Conservation (phyloP, 2,888 invertebrate genomes). For the Lymantria monacha region DNA sequence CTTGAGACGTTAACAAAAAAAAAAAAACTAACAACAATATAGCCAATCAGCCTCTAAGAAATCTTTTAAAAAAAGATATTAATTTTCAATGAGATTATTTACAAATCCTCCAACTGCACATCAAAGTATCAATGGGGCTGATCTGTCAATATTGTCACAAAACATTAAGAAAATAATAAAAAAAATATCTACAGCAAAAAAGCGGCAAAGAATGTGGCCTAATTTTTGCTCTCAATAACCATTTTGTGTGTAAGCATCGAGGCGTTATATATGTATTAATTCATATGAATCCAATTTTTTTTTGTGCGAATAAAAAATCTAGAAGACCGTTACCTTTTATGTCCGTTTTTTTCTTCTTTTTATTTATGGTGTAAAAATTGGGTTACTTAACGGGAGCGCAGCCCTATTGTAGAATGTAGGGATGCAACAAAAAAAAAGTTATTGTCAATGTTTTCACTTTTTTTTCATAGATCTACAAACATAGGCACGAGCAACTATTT, state of each 20-base stretch:
- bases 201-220: slow-evolving; percentile 69
- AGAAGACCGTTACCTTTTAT: slow-evolving; percentile 73
- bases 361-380: slow-evolving; percentile 81
- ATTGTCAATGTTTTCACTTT: slow-evolving; percentile 39
- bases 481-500: slow-evolving; percentile 36
- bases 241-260: slow-evolving; percentile 75
- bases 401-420: slow-evolving; percentile 59
- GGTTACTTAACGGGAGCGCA: slow-evolving; percentile 79
- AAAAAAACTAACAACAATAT: slow-evolving; percentile 70
- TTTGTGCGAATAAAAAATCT: slow-evolving; percentile 39
- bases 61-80: slow-evolving; percentile 67
- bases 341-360: slow-evolving; percentile 59
- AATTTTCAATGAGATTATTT: slow-evolving; percentile 80
- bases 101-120: slow-evolving; percentile 65
- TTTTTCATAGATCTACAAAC: slow-evolving; percentile 22
- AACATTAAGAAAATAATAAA: slow-evolving; percentile 51
- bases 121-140: slow-evolving; percentile 52
- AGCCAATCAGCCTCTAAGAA: slow-evolving; percentile 63
- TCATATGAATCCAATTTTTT: slow-evolving; percentile 44
- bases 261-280: slow-evolving; percentile 80
- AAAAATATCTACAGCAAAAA: slow-evolving; percentile 49
- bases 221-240: slow-evolving; percentile 78
- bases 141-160: slow-evolving; percentile 80
- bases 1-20: slow-evolving; percentile 59
- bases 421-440: slow-evolving; percentile 33